These are phyloP conservation scores for Podabrus alpinus DNA, from an alignment of 2,888 invertebrate species.

Conservation along the genomic window DNA sequence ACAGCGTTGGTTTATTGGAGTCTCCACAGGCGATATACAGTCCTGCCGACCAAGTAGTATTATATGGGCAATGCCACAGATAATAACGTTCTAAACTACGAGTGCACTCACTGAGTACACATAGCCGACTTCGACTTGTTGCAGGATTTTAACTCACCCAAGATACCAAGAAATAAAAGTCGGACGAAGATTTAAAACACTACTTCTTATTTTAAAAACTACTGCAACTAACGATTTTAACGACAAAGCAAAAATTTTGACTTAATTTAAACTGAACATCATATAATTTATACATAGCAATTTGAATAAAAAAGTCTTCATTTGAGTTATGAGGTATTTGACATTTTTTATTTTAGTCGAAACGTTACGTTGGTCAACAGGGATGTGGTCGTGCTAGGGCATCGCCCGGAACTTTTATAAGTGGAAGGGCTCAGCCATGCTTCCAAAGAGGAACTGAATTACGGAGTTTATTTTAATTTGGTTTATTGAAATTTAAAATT, in stretches of 20 bases:
- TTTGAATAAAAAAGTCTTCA: background rate
- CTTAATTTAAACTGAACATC: background rate
- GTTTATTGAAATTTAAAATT: too few species aligned
- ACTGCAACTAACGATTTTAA: background rate
- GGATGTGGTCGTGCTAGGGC: too few species aligned
- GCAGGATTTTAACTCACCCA: constrained; percentile 27
- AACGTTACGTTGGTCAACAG: too few species aligned
- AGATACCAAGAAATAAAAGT: constrained; percentile 27
- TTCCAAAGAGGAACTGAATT: too few species aligned
- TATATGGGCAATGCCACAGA: constrained; percentile 38
- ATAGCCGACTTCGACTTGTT: constrained; percentile 29
- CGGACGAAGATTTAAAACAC: constrained; percentile 11
- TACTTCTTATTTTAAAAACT: background rate
- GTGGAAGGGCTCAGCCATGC: too few species aligned
- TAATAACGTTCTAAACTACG: constrained; percentile 37
- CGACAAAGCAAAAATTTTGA: background rate
- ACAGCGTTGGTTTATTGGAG: constrained; percentile 38
- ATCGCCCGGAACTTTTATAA: too few species aligned
- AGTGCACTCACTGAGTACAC: constrained; percentile 29
- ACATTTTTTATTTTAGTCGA: background rate
- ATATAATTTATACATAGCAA: background rate
- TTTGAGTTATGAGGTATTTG: background rate
- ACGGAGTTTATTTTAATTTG: too few species aligned
- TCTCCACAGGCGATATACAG: constrained; percentile 32
- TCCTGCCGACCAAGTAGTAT: constrained; percentile 36